Percentiles rank a stretch among this genome's conserved stretches.
These are phyloP conservation scores for Elysia crispata DNA, from an alignment of 2,888 invertebrate species.

Conservation along the genomic window DNA sequence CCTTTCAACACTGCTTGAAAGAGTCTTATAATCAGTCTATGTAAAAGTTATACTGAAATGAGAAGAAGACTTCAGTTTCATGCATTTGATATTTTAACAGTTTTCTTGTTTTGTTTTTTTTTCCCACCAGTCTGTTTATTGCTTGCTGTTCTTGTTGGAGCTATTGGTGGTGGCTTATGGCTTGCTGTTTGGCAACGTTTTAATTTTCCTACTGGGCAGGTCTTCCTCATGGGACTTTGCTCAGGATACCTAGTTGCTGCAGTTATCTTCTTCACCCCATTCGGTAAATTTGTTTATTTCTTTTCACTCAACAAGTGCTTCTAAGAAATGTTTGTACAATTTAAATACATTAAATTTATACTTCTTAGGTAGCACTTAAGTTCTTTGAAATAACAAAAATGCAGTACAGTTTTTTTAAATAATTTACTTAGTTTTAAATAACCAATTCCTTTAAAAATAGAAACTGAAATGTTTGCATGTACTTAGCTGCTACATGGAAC, in stretches of 20 bases:
- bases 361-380: neutral
- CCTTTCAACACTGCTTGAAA: no score
- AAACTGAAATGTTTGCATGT: no score
- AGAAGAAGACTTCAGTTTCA: no score
- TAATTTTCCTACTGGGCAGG: constrained; percentile 82
- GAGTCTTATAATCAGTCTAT: no score
- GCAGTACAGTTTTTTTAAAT: no score
- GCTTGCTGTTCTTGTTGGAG: constrained; percentile 77
- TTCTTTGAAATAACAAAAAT: no score
- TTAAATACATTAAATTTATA: neutral
- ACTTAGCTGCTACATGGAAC: no score
- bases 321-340: no score
- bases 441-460: no score
- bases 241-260: constrained; percentile 83
- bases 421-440: no score
- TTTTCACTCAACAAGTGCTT: neutral
- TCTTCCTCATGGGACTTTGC: constrained; percentile 81
- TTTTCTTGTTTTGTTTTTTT: constrained; percentile 14
- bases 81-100: neutral
- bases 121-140: neutral
- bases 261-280: constrained; percentile 81
- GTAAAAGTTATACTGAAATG: no score
- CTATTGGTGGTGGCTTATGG: constrained; percentile 82
- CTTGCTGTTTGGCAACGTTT: constrained; percentile 82
- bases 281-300: constrained; percentile 80